A percentile compares a stretch with the other conserved stretches of the same genome.
These are phyloP conservation scores for Abramis brama DNA, from an alignment of 2,113 vertebrate species.

Conservation along the genomic window DNA sequence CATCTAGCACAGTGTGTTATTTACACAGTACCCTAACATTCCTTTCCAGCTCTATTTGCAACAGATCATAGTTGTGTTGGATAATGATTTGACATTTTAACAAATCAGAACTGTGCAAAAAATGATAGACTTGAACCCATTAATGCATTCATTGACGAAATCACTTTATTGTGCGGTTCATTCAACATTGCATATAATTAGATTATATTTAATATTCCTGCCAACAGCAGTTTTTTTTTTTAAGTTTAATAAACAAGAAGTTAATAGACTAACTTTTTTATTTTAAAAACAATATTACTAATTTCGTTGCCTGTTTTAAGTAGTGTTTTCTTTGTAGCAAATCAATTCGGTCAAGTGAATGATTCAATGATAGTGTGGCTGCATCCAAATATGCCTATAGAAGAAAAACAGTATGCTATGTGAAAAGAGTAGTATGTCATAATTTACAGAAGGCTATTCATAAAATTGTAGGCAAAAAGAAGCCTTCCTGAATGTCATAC, in stretches of 20 bases:
- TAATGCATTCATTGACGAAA: background rate
- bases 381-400: background rate
- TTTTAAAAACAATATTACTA: background rate
- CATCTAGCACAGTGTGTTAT: background rate
- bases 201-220: background rate
- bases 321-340: no score
- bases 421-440: background rate
- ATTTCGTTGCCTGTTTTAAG: background rate
- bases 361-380: background rate
- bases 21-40: background rate
- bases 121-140: background rate
- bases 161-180: background rate
- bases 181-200: background rate
- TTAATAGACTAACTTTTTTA: background rate
- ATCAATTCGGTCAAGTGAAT: background rate
- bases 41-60: background rate
- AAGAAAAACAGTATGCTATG: background rate
- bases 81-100: background rate
- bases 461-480: background rate
- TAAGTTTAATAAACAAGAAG: background rate
- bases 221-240: background rate
- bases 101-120: background rate
- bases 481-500: background rate
- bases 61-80: slow-evolving; percentile 3
- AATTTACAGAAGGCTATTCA: background rate